Percentiles rank a stretch among this genome's conserved stretches.
Conservation (phyloP, 2,113 vertebrate genomes). For the Leucosticte australis region DNA sequence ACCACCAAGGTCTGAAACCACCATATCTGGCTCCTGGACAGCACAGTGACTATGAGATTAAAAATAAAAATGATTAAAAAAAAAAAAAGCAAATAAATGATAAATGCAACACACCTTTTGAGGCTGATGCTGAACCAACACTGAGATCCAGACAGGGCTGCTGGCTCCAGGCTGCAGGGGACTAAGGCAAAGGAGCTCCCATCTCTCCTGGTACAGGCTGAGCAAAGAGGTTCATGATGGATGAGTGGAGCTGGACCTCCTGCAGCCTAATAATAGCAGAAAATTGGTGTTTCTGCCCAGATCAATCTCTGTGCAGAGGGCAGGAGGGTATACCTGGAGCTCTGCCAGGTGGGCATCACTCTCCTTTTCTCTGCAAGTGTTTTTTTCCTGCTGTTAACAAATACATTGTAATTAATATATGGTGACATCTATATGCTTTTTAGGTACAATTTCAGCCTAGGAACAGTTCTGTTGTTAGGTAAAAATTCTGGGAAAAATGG, state of each 20-base stretch:
- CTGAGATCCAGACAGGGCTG: background rate
- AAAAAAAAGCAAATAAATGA: background rate
- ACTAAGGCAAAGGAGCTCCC: background rate
- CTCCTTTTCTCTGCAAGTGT: background rate
- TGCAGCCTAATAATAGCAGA: background rate
- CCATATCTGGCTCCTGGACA: background rate
- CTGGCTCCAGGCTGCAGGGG: background rate
- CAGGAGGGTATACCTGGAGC: background rate
- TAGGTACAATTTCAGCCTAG: background rate
- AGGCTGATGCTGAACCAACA: background rate
- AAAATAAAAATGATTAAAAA: no score
- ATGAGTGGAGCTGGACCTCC: background rate
- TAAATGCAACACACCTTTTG: fast-evolving
- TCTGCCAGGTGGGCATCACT: background rate
- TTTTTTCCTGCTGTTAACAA: background rate
- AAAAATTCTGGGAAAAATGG: background rate
- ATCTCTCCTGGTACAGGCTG: background rate
- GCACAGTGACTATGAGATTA: background rate
- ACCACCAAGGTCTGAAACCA: background rate
- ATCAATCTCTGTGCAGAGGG: background rate
- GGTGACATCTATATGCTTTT: background rate
- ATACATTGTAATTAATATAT: background rate
- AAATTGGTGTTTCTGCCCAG: background rate
- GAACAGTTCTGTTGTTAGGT: background rate
- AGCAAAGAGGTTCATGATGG: background rate